Evolutionary conservation across 1,140 invertebrate species (phyloP), one percentile per base, ranked within the genome.

Genomic region (Coelopa frigida): DNA sequence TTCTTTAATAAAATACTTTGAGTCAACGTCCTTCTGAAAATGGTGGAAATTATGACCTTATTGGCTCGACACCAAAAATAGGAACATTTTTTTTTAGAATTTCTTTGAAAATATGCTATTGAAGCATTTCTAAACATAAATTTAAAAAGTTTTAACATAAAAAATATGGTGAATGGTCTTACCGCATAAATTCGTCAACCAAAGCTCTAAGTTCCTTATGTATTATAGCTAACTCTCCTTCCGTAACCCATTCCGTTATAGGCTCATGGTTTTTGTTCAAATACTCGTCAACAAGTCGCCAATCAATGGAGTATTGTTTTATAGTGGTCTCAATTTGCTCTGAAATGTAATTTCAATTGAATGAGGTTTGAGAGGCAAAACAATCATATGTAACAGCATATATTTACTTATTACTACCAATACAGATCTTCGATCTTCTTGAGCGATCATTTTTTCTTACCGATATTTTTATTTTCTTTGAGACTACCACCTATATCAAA

Each of bases 131-230:
- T n/a, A n/a, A n/a, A n/a, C n/a, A n/a, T n/a, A n/a, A n/a, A n/a
- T 37, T 15, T 10, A 8, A 8, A 8, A 37, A 10, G 18, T 10
- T 37, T 7, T 10, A 8, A 37, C 18, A 37, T 10, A 8, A 37
- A 15, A 37, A n/a, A 15, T 18, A 18, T 39, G 18, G 11, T 11
- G 32, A 12, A 14, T 24, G 1, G 10, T 8, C n/a, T 58, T 53
- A 67, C 63, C 68, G 62, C 77, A 81, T 79, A 17, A 73, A 46
- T 39, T 78, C 75, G 48, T 81, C 79, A 0, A 79, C 75, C 7
- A 70, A 55, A 37, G 54, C 48, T 4, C 78, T 61, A 17, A 77
- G 60, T 48, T 79, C 73, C 26, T 76, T 42, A 51, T 80, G 77
- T 35, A 78, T 58, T 43, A 77, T 71, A 17, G 73, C 68, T 45